Conservation (phyloP, 2,888 invertebrate species). For the Sminthurinus aureus region DNA sequence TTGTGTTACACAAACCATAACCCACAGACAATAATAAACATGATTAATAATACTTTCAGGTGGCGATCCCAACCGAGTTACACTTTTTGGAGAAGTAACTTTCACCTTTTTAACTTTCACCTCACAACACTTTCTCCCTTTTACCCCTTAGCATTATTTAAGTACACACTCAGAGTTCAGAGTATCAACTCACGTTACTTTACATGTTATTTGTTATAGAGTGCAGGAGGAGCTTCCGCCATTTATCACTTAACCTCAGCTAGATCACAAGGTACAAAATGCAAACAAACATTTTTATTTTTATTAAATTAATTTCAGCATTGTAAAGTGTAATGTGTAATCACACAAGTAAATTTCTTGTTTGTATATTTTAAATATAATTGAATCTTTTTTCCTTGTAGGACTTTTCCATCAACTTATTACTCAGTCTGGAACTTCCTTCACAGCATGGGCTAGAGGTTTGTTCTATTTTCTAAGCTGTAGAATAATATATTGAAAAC, state of each 20-base stretch:
- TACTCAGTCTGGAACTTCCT: conserved; percentile 15
- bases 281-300: neutral
- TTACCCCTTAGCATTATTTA: no score
- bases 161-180: no score
- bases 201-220: no score
- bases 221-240: conserved; percentile 33
- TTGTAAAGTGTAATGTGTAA: neutral
- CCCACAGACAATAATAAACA: no score
- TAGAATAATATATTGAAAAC: no score
- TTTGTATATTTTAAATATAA: neutral
- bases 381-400: neutral
- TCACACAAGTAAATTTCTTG: no score
- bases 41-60: no score
- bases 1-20: no score
- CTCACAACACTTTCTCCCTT: no score
- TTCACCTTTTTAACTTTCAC: no score
- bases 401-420: conserved; percentile 12
- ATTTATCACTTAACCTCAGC: conserved; percentile 28
- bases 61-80: conserved; percentile 33
- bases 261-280: conserved; percentile 15
- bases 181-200: no score
- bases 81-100: conserved; percentile 25
- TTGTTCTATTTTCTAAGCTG: neutral
- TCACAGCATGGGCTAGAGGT: conserved; percentile 11
- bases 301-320: neutral